A percentile compares a stretch with the other conserved stretches of the same genome.
Conservation (phyloP, 2,888 invertebrate genomes). For the Papilio demoleus region DNA sequence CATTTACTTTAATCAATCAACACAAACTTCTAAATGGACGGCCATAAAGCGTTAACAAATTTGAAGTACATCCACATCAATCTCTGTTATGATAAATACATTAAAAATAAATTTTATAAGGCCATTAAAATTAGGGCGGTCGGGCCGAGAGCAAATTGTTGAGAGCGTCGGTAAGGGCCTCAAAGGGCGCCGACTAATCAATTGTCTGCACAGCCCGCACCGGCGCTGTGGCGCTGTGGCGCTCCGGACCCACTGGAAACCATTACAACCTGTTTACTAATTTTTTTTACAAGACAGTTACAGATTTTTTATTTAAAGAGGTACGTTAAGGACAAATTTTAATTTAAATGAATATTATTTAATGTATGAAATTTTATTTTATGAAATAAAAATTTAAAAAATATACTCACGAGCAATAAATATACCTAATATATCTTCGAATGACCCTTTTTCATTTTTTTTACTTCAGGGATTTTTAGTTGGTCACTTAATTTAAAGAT, state of each 20-base stretch:
- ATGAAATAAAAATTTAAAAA: too few species aligned
- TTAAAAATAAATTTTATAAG: conserved; percentile 83
- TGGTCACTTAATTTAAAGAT: too few species aligned
- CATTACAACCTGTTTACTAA: conserved; percentile 43
- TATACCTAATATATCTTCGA: too few species aligned
- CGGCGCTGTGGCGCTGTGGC: conserved; percentile 21
- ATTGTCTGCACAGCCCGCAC: conserved; percentile 62
- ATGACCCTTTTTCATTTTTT: too few species aligned
- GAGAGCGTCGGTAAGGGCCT: conserved; percentile 74
- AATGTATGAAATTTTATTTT: too few species aligned
- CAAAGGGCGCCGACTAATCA: conserved; percentile 80
- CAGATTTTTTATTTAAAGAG: too few species aligned
- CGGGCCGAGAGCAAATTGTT: conserved; percentile 81
- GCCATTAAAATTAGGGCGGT: conserved; percentile 83
- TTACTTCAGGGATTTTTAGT: too few species aligned
- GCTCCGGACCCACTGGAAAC: conserved; percentile 42
- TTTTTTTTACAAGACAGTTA: too few species aligned
- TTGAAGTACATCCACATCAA: conserved; percentile 55
- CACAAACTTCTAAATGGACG: conserved; percentile 1
- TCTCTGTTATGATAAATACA: conserved; percentile 77
- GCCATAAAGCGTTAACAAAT: conserved; percentile 27
- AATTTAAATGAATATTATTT: too few species aligned
- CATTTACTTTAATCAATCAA: conserved; percentile 26
- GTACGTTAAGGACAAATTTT: too few species aligned
- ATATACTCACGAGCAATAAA: too few species aligned